Evolutionary conservation across 2,888 invertebrate genomes (phyloP), one percentile per base, ranked within the genome.

Genomic region (Heteromurus nitidus): DNA sequence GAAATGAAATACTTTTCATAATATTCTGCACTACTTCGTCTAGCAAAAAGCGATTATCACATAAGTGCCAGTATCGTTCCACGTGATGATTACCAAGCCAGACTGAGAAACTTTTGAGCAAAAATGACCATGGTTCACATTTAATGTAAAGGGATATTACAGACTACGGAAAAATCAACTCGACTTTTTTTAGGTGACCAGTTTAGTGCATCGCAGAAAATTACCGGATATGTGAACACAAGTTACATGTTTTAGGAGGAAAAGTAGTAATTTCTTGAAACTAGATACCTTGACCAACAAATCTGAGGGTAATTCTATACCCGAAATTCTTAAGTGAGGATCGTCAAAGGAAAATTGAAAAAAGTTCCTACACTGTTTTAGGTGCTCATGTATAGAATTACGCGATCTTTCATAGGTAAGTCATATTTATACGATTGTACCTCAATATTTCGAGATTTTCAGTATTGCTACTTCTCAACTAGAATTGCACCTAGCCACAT

Each of bases 131-230:
- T 3, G 30, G 30, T 60, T 60, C 31, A 9, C 60, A 60, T 60
- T 30, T 60, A 9, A 36, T 13, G 13, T 60, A 11, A 31, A 60
- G 31, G 60, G 30, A 31, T 60, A 60, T 60, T 60, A 60, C n/a
- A n/a, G n/a, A n/a, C n/a, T n/a, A n/a, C n/a, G n/a, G 30, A 60
- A 60, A 30, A 60, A 60, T 60, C 60, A 60, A 30, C 60, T 18
- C 26, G 11, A 53, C 22, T 22, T n/a, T 47, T 53, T 53, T 53
- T 2, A 60, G 60, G 60, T 30, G 60, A 60, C 60, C 31, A 60
- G 60, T 30, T 60, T 55, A 22, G 5, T 53, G 53, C 53, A 53
- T 53, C 30, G 28, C 1, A 30, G n/a, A 3, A 1, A 60, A 30
- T n/a, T n/a, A 30, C 5, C n/a, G 18, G 16, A 31, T 28, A 30